phyloP scores from a whole-genome alignment of 2,888 invertebrate genomes.

The Lithophane socia region DNA sequence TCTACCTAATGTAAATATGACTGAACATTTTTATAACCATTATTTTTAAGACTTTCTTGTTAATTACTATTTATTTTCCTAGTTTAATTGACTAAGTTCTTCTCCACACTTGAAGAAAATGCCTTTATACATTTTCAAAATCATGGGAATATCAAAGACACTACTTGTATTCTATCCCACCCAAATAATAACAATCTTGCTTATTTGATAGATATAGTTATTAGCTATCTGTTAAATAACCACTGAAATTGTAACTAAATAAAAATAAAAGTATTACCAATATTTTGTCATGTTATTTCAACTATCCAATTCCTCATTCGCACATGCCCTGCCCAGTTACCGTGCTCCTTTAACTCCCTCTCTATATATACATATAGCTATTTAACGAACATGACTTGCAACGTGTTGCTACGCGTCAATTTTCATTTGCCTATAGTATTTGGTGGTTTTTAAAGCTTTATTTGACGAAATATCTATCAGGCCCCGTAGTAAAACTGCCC shows the following conservation, averaged over 20 bases:
- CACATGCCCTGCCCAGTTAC: neutral
- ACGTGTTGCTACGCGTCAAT: too few species aligned
- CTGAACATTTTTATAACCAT: constrained; percentile 79
- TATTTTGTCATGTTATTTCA: constrained; percentile 35
- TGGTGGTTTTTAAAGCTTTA: too few species aligned
- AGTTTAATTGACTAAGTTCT: constrained; percentile 47
- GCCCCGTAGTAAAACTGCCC: too few species aligned
- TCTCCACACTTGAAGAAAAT: constrained; percentile 42
- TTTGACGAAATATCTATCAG: too few species aligned
- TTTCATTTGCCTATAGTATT: too few species aligned
- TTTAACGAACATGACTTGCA: too few species aligned
- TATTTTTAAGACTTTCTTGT: constrained; percentile 67
- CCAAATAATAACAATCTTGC: constrained; percentile 60
- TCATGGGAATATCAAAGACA: constrained; percentile 52
- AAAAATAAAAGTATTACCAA: constrained; percentile 62
- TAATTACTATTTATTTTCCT: constrained; percentile 67
- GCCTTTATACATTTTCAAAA: constrained; percentile 42
- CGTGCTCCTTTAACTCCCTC: too few species aligned
- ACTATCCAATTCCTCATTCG: neutral
- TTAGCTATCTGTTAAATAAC: constrained; percentile 58
- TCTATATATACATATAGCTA: neutral
- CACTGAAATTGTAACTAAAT: constrained; percentile 60
- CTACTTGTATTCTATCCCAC: constrained; percentile 60
- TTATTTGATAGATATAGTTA: constrained; percentile 59
- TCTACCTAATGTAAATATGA: constrained; percentile 71